Base-by-base conservation (phyloP, 53 echinoderm and acorn worm species). In the Echinometra lucunter region DNA sequence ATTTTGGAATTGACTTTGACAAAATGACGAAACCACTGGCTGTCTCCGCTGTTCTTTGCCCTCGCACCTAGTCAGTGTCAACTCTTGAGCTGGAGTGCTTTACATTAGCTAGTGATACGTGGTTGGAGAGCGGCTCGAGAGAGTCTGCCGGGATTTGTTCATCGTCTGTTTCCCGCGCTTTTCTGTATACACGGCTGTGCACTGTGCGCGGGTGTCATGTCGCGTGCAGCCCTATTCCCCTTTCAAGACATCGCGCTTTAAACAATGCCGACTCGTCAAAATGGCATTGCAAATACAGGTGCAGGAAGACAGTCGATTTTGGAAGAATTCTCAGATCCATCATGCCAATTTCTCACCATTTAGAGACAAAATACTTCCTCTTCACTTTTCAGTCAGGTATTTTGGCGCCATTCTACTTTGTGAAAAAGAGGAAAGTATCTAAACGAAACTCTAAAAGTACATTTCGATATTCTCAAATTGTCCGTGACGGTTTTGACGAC, bases 1-100 rank as follows among this genome's bases (percentile, higher is more conserved):
- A 92, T 92, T 92, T 92, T 92, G 93, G 93, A 92, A 92, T 92
- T 92, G 93, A 92, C 93, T 92, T 92, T 92, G 93, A 78, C 75
- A 74, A 92, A 92, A 92, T 92, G 93, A 92, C 93, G 75, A 92
- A 92, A 92, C 93, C 93, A 92, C 78, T 92, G 74, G 55, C 75
- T 92, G 93, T 92, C 93, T 92, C 93, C 93, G 28, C 44, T 37
- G 69, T 91, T 92, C 93, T 92, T 75, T 57, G 44, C 93, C 80
- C 55, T 47, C 27, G 75, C 37, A 37, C 75, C 37, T 69, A 47
- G 80, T 60, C 93, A 49, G 56, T 92, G 93, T 92, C 93, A 92
- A 37, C 93, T 25, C 93, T 92, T 92, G 93, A 92, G 93, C 57
- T 92, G 93, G 80, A 92, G 93, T 75, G 93, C 93, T 92, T 92